Evolutionary conservation across 2,888 invertebrate species (phyloP).

Genomic region (Polietes domitor): DNA sequence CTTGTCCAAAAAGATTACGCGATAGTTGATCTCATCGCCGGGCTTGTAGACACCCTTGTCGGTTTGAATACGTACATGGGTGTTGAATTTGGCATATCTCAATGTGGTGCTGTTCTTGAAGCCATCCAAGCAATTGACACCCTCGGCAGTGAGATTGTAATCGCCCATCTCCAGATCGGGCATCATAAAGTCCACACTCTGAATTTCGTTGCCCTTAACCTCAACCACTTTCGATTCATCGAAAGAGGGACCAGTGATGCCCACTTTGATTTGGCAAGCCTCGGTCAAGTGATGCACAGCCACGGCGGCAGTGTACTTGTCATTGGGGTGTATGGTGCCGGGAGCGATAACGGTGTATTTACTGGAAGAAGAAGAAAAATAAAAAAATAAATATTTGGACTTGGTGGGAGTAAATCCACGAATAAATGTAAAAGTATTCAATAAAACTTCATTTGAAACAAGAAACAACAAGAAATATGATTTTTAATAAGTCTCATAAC

Average conservation of each 20-base stretch:
- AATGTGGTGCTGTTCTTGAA: constrained; percentile 89
- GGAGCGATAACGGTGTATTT: constrained; percentile 91
- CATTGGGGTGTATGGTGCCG: constrained; percentile 89
- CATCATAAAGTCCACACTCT: constrained; percentile 73
- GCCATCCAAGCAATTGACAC: constrained; percentile 84
- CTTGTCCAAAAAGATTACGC: constrained; percentile 83
- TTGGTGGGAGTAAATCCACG: no score
- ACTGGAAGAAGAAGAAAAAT: constrained; percentile 63
- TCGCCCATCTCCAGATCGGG: constrained; percentile 82
- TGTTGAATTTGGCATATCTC: constrained; percentile 82
- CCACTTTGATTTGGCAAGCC: constrained; percentile 73
- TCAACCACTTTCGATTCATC: constrained; percentile 73
- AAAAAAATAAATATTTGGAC: no score
- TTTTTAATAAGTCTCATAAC: no score
- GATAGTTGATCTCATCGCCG: constrained; percentile 89
- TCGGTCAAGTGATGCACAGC: constrained; percentile 81
- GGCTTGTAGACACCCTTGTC: constrained; percentile 96
- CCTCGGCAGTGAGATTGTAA: constrained; percentile 88
- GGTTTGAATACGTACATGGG: constrained; percentile 90
- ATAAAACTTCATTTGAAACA: no score
- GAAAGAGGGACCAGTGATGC: constrained; percentile 75
- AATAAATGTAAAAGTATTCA: no score
- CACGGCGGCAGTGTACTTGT: constrained; percentile 91
- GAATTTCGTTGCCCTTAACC: constrained; percentile 69
- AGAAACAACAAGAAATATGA: no score